A percentile compares a stretch with the other conserved stretches of the same genome.
phyloP scores from a whole-genome alignment of 2,888 invertebrate species.

The Plebejus anna region DNA sequence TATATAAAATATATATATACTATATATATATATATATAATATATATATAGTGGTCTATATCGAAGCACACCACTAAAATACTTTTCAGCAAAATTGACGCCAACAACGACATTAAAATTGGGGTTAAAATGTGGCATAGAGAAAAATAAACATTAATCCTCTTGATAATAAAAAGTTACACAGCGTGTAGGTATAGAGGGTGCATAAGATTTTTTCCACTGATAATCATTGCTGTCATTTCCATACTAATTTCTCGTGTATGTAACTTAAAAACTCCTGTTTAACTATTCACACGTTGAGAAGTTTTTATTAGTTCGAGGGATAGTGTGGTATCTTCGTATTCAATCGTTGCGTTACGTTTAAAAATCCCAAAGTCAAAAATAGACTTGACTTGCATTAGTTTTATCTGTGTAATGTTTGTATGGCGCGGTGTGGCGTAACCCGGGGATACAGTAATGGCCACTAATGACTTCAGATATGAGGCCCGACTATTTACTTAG shows the following conservation, averaged over 20 bases:
- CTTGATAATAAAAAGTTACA: no score
- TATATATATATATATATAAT: no score
- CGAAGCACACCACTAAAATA: neutral
- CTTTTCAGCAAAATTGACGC: neutral
- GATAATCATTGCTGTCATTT: no score
- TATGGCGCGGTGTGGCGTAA: neutral
- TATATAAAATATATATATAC: no score
- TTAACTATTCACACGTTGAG: no score
- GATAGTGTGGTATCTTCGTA: neutral
- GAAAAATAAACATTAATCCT: no score
- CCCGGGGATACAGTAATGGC: neutral
- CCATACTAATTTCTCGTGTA: no score
- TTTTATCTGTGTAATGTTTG: neutral
- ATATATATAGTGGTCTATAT: no score
- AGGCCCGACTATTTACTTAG: neutral
- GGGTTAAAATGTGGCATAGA: neutral
- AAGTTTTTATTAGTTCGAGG: no score
- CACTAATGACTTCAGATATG: conserved; percentile 3
- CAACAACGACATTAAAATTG: neutral
- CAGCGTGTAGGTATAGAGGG: no score
- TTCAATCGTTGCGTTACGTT: neutral
- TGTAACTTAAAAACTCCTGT: no score
- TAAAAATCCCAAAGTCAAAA: neutral
- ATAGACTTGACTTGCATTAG: neutral
- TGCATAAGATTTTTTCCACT: no score